Base-by-base conservation (phyloP, 2,888 invertebrate species). In the Torymus tubicola region DNA sequence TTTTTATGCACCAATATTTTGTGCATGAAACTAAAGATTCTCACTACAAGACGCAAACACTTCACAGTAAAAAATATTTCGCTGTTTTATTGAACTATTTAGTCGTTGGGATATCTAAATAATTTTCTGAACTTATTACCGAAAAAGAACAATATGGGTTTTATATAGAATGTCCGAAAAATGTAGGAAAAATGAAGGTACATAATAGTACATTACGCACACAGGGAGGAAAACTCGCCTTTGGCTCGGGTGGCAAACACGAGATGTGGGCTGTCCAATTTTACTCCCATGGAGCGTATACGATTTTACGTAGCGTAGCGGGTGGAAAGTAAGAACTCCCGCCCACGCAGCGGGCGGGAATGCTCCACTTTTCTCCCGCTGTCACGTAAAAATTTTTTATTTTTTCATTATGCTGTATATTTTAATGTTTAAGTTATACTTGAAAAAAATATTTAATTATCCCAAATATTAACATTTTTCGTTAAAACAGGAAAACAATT, bases 31-130 rank as follows among this genome's bases (percentile, higher is more conserved):
- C 16, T 55, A 50, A 74, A 79, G 16, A 63, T 14, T 72, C 10
- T 21, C 65, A 42, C 10, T 53, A 31, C 16, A 31, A n/a, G 24
- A 60, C n/a, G n/a, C 42, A 4, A 53, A 64, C n/a, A 67, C n/a
- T 68, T 68, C 53, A 18, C 12, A 42, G 57, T 77, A 79, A 68
- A 79, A 78, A 79, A 73, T 79, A 79, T 52, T 69, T 60, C 24
- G n/a, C 63, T 64, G 50, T 42, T 71, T 58, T 58, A 65, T 71
- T 71, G 24, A 78, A 78, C 55, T 42, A 42, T 65, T 42, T 69
- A 58, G 57, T 65, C 50, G 52, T 65, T 57, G 58, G 52, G 65
- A 24, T 58, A 8, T 12, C 10, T 18, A 50, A 77, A 77, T 63
- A 75, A 10, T 52, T 64, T 5, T 63, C 16, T 2, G 61, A 76